Evolutionary conservation across 2,797 vertebrate genomes (phyloP).

Genomic region (Gobionotothen gibberifrons): DNA sequence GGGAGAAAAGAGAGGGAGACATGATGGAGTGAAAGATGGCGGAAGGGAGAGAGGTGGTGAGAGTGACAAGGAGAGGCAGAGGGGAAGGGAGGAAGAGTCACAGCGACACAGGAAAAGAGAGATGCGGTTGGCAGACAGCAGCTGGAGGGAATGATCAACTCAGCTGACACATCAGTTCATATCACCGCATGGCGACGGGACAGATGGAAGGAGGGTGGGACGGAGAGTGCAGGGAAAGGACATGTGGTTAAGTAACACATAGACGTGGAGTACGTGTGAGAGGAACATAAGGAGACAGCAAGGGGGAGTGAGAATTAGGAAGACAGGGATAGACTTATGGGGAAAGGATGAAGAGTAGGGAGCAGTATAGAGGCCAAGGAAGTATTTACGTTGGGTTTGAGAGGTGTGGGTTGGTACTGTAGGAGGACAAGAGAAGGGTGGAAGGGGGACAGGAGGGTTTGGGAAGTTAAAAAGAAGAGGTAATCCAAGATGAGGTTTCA

Average conservation of each 20-base stretch:
- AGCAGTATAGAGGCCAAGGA: slow-evolving; percentile 1
- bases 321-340: background rate
- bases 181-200: slow-evolving; percentile 62
- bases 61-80: slow-evolving; percentile 69
- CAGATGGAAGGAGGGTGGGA: slow-evolving; percentile 63
- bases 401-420: background rate
- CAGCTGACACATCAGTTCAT: slow-evolving; percentile 79
- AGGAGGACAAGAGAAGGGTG: slow-evolving; percentile 1
- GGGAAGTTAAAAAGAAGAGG: background rate
- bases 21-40: slow-evolving; percentile 67
- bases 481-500: background rate
- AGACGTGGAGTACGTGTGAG: slow-evolving; percentile 43
- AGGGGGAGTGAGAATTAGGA: slow-evolving; percentile 28
- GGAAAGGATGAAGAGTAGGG: background rate
- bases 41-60: slow-evolving; percentile 48
- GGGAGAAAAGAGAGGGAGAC: slow-evolving; percentile 46
- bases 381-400: background rate
- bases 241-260: slow-evolving; percentile 50
- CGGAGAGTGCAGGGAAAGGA: slow-evolving; percentile 41
- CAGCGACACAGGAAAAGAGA: slow-evolving; percentile 62
- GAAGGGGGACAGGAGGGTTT: no score
- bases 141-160: slow-evolving; percentile 81
- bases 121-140: slow-evolving; percentile 77
- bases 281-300: slow-evolving; percentile 36
- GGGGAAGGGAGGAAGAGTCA: slow-evolving; percentile 57